phyloP scores from a whole-genome alignment of 2,797 vertebrate genomes.

The Eutrigla gurnardus region DNA sequence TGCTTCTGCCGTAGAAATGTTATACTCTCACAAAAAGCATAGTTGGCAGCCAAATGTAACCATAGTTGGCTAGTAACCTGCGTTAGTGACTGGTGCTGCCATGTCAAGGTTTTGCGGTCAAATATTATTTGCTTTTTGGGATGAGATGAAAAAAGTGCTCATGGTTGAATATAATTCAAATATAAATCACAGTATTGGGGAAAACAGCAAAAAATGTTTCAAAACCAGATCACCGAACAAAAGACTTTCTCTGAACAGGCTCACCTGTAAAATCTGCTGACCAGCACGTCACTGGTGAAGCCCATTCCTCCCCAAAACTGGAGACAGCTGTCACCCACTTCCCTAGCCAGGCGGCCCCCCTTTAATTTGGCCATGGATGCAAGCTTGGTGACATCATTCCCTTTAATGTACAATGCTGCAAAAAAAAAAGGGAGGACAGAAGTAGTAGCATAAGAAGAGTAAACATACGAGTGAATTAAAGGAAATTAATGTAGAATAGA shows the following conservation, averaged over 20 bases:
- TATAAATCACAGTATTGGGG: not conserved
- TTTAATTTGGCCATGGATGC: constrained; percentile 94
- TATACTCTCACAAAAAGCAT: constrained; percentile 2
- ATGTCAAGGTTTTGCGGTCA: not conserved
- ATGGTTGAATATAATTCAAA: not conserved
- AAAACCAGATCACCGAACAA: not conserved
- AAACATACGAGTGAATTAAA: not conserved
- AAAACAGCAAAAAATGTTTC: not conserved
- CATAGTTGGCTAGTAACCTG: not conserved
- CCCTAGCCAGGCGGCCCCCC: constrained; percentile 85
- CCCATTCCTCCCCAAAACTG: constrained; percentile 96
- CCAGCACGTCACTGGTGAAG: constrained; percentile 88
- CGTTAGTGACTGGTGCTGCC: not conserved
- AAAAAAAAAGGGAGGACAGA: not conserved
- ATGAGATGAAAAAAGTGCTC: not conserved
- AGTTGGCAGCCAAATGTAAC: constrained; percentile 4
- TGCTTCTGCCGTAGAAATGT: constrained; percentile 23
- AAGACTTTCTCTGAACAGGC: constrained; percentile 16
- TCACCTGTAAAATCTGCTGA: constrained; percentile 93
- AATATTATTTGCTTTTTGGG: not conserved
- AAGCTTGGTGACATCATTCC: constrained; percentile 90
- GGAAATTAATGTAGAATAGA: not conserved
- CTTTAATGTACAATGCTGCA: constrained; percentile 87
- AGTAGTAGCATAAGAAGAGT: not conserved
- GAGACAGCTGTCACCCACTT: constrained; percentile 88